Evolutionary conservation across 2,113 vertebrate genomes (phyloP).

Genomic region (Tor tambroides): DNA sequence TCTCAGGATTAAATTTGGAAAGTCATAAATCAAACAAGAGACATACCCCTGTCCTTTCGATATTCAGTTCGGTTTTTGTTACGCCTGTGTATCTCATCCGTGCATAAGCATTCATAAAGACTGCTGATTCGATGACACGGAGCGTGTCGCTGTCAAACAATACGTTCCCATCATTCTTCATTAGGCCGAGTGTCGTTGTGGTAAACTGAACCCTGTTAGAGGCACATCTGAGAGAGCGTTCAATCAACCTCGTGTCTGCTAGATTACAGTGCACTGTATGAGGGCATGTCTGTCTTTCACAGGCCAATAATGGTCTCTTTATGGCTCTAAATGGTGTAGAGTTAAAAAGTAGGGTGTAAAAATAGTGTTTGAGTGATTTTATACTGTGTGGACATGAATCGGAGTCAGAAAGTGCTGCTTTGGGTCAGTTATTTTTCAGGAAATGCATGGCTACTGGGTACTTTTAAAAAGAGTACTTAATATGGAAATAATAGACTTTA

Average conservation of each 20-base stretch:
- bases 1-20: conserved; percentile 35
- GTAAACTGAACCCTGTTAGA: conserved; percentile 10
- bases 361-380: neutral
- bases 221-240: conserved; percentile 2
- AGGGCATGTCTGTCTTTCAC: conserved; percentile 23
- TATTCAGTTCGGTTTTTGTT: conserved; percentile 19
- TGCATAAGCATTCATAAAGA: conserved; percentile 34
- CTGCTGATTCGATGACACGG: neutral
- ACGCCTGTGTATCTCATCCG: neutral
- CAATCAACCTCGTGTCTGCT: neutral
- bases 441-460: too few species aligned
- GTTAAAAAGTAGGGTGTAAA: neutral
- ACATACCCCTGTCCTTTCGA: neutral
- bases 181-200: neutral
- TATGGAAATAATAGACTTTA: too few species aligned
- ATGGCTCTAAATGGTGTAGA: neutral
- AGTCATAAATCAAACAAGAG: conserved; percentile 21
- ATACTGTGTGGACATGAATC: neutral
- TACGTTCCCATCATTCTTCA: conserved; percentile 16
- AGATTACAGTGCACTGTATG: neutral
- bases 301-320: neutral
- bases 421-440: too few species aligned
- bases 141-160: neutral
- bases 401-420: neutral
- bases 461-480: neutral